A percentile compares a stretch with the other conserved stretches of the same genome.
phyloP scores from a whole-genome alignment of 1,140 invertebrate genomes.

The Diorhabda elongata region DNA sequence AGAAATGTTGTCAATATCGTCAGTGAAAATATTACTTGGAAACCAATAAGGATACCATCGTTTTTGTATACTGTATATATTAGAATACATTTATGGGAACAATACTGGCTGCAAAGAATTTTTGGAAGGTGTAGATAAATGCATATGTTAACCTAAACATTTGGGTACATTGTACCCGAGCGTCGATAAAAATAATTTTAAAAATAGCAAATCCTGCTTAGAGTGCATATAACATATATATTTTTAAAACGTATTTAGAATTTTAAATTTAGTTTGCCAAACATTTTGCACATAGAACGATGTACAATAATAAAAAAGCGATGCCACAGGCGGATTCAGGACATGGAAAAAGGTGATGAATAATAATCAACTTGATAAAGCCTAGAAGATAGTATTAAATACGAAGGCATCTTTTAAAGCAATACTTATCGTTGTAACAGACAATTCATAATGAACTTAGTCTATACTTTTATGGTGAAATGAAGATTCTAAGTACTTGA shows the following conservation, averaged over 20 bases:
- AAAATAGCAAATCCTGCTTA: slow-evolving; percentile 23
- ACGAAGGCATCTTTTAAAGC: too few species aligned
- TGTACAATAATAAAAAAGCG: slow-evolving; percentile 18
- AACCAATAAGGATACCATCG: too few species aligned
- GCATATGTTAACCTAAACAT: slow-evolving; percentile 12
- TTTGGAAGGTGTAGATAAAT: slow-evolving; percentile 5
- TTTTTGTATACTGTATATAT: background rate
- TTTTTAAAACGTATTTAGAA: slow-evolving; percentile 26
- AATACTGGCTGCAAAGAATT: background rate
- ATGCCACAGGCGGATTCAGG: slow-evolving; percentile 1
- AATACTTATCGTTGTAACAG: too few species aligned
- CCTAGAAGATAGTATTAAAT: too few species aligned
- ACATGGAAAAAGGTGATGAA: too few species aligned
- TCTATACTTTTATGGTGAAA: too few species aligned
- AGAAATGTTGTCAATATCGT: too few species aligned
- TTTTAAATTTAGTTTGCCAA: slow-evolving; percentile 31
- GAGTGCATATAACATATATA: slow-evolving; percentile 30
- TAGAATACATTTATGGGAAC: background rate
- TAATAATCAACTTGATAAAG: too few species aligned
- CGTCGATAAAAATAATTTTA: slow-evolving; percentile 25
- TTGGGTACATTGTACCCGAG: slow-evolving; percentile 21
- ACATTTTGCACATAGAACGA: slow-evolving; percentile 25
- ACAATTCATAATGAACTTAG: too few species aligned
- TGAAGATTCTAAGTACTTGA: too few species aligned
- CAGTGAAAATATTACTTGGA: too few species aligned